Conservation (phyloP, 2,888 invertebrate species). For the Ligdia adustata region DNA sequence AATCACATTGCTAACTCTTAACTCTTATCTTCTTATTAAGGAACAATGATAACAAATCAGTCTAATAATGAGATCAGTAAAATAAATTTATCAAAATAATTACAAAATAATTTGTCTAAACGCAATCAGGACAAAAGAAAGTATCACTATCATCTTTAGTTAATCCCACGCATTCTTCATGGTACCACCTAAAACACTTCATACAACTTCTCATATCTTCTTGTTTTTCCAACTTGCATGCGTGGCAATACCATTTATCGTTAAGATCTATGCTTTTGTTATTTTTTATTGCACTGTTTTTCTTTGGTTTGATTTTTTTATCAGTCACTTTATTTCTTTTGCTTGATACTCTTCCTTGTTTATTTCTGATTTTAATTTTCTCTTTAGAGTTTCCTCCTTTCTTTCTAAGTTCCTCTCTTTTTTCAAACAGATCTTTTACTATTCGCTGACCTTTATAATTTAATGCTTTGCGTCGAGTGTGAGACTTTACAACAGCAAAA, state of each 20-base stretch:
- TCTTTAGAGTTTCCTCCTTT: neutral
- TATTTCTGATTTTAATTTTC: neutral
- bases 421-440: slow-evolving; percentile 18
- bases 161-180: slow-evolving; percentile 24
- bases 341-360: neutral
- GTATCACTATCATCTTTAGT: slow-evolving; percentile 17
- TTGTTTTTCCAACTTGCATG: slow-evolving; percentile 5
- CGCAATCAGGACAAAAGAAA: slow-evolving; percentile 19
- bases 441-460: slow-evolving; percentile 11
- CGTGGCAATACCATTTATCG: slow-evolving; percentile 20
- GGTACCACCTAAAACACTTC: slow-evolving; percentile 21
- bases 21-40: neutral
- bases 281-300: slow-evolving; percentile 5
- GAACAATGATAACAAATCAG: neutral
- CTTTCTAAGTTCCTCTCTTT: slow-evolving; percentile 4
- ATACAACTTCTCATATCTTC: slow-evolving; percentile 12
- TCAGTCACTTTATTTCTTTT: neutral
- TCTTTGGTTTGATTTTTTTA: neutral
- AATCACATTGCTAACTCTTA: neutral
- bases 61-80: neutral
- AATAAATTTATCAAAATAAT: neutral
- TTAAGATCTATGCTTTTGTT: slow-evolving; percentile 10
- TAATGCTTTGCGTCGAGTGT: slow-evolving; percentile 10
- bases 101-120: slow-evolving; percentile 7
- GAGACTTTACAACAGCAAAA: slow-evolving; percentile 1